phyloP scores from a whole-genome alignment of 1,140 invertebrate genomes.

The Dendroctonus valens region DNA sequence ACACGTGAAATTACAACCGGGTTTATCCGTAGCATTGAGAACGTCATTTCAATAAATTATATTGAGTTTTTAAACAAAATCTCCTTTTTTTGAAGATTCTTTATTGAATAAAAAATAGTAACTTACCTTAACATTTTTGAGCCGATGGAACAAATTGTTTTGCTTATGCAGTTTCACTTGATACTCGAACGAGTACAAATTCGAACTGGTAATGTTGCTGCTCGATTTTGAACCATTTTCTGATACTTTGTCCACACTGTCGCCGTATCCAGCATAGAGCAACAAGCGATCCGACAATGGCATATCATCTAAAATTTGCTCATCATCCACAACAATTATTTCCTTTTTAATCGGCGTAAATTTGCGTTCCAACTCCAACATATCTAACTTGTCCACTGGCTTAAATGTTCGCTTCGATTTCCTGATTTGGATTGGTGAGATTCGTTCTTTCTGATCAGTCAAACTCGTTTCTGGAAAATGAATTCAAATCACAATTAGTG shows the following conservation, averaged over 20 bases:
- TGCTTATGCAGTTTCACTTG: constrained; percentile 23
- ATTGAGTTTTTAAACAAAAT: not conserved
- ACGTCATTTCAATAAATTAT: too few species aligned
- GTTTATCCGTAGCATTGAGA: too few species aligned
- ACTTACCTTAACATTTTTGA: constrained; percentile 23
- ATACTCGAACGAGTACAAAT: constrained; percentile 31
- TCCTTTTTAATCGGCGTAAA: not conserved
- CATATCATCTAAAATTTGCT: too few species aligned
- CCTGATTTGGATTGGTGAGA: not conserved
- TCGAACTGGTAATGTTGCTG: not conserved
- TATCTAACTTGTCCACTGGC: constrained; percentile 7
- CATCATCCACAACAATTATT: not conserved
- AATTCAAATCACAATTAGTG: not conserved
- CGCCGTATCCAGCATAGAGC: too few species aligned
- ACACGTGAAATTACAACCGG: too few species aligned
- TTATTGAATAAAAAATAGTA: not conserved
- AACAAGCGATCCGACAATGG: too few species aligned
- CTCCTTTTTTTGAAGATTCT: not conserved
- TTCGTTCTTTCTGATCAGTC: not conserved
- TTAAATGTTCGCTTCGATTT: constrained; percentile 20
- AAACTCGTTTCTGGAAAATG: not conserved
- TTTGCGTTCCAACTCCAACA: not conserved
- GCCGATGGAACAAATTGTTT: constrained; percentile 26
- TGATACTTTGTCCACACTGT: not conserved
- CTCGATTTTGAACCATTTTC: constrained; percentile 7